These are phyloP conservation scores for Nomada fabriciana DNA, from an alignment of 2,888 invertebrate genomes.

Conservation along the genomic window DNA sequence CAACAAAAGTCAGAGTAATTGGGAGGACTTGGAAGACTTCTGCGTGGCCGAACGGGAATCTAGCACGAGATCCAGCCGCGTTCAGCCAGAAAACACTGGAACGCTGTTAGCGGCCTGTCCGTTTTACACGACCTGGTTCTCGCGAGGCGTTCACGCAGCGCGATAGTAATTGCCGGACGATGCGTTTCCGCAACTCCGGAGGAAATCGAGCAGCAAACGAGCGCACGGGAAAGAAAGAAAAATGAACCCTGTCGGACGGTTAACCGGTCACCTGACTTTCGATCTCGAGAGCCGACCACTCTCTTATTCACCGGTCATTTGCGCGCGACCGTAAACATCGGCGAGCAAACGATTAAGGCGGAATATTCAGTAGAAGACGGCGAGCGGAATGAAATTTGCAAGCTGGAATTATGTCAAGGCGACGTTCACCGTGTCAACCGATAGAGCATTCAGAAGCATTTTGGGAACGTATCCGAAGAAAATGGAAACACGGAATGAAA, in stretches of 20 bases:
- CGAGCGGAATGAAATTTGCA: slow-evolving; percentile 7
- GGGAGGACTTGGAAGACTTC: slow-evolving; percentile 44
- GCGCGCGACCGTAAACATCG: not conserved
- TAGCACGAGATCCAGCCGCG: slow-evolving; percentile 44
- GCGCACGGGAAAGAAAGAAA: not conserved
- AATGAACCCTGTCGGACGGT: not conserved
- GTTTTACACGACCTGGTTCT: slow-evolving; percentile 52
- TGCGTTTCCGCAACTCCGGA: slow-evolving; percentile 52
- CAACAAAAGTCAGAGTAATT: slow-evolving; percentile 47
- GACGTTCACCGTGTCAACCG: not conserved
- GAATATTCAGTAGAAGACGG: no score
- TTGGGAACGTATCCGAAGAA: not conserved
- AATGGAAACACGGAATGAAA: not conserved
- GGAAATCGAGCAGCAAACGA: not conserved
- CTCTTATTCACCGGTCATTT: slow-evolving; percentile 11
- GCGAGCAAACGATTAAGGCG: not conserved
- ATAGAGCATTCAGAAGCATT: not conserved
- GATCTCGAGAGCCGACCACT: slow-evolving; percentile 30
- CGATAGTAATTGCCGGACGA: slow-evolving; percentile 55
- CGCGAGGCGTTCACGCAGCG: slow-evolving; percentile 19
- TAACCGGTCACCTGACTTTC: slow-evolving; percentile 33
- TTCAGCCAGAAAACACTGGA: slow-evolving; percentile 18
- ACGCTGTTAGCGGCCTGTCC: slow-evolving; percentile 5
- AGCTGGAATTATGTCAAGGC: slow-evolving; percentile 38
- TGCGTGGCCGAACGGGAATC: slow-evolving; percentile 32